phyloP scores from a whole-genome alignment of 2,888 invertebrate species.

The Drosophila mettleri region DNA sequence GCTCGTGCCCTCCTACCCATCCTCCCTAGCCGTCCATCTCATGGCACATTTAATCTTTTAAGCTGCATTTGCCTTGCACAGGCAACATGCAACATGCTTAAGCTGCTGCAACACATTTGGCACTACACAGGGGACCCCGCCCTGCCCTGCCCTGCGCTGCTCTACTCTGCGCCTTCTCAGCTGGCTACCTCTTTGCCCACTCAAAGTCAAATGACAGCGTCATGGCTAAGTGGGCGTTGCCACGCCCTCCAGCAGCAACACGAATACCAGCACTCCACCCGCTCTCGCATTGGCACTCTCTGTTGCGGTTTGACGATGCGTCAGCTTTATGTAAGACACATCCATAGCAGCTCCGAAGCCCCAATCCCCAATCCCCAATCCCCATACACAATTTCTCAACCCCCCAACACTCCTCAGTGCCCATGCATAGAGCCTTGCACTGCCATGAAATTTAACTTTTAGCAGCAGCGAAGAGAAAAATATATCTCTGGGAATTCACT shows the following conservation, averaged over 20 bases:
- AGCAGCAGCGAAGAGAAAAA: conserved; percentile 24
- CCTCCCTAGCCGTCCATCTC: neutral
- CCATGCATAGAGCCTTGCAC: conserved; percentile 6
- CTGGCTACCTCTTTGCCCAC: conserved; percentile 42
- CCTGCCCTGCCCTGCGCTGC: no score
- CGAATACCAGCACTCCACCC: conserved; percentile 9
- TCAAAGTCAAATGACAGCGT: conserved; percentile 72
- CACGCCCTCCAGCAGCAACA: conserved; percentile 24
- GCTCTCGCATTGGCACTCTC: conserved; percentile 43
- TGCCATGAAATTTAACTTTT: conserved; percentile 62
- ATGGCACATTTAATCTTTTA: conserved; percentile 71
- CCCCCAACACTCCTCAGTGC: conserved; percentile 1
- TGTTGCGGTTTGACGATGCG: conserved; percentile 65
- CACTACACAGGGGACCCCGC: conserved; percentile 23
- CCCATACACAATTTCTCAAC: no score
- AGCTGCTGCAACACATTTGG: conserved; percentile 74
- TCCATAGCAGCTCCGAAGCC: conserved; percentile 10
- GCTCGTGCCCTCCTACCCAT: conserved; percentile 6
- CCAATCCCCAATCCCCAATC: neutral
- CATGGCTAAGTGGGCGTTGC: conserved; percentile 47
- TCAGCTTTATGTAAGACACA: conserved; percentile 73
- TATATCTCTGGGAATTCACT: neutral
- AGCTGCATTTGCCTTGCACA: conserved; percentile 73
- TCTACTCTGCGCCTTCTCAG: neutral
- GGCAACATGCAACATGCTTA: conserved; percentile 75